A percentile compares a stretch with the other conserved stretches of the same genome.
phyloP scores from a whole-genome alignment of 2,797 vertebrate genomes.

The Sorex maritimensis region DNA sequence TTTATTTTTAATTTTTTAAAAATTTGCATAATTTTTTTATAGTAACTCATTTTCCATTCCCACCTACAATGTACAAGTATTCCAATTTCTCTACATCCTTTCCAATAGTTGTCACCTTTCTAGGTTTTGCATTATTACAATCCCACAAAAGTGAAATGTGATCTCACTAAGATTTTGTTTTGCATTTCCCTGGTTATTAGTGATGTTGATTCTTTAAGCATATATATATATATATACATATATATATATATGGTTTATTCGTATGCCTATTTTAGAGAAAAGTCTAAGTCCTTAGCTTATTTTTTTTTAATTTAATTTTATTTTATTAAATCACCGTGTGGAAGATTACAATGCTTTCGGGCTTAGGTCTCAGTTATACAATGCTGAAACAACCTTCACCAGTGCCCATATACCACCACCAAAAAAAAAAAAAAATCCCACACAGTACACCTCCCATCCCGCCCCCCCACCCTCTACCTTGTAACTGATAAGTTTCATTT shows the following conservation, averaged over 20 bases:
- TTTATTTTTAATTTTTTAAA: neutral
- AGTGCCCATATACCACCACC: no score
- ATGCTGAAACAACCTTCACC: no score
- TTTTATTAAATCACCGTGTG: no score
- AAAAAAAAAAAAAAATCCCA: no score
- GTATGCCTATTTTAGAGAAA: neutral
- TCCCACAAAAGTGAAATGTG: neutral
- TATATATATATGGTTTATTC: neutral
- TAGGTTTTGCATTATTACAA: neutral
- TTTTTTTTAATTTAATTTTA: no score
- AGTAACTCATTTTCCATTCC: neutral
- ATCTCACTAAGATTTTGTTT: neutral
- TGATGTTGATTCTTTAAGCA: neutral
- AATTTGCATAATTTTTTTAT: neutral
- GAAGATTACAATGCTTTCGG: no score
- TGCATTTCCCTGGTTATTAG: neutral
- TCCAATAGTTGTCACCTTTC: neutral
- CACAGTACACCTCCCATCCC: no score
- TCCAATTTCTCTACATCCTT: neutral
- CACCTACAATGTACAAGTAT: neutral
- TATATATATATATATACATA: neutral
- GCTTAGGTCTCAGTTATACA: no score
- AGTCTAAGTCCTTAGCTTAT: neutral
- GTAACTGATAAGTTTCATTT: no score
- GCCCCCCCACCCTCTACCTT: no score